These are phyloP conservation scores for Nomada hirtipes DNA, from an alignment of 2,888 invertebrate genomes.

Conservation along the genomic window DNA sequence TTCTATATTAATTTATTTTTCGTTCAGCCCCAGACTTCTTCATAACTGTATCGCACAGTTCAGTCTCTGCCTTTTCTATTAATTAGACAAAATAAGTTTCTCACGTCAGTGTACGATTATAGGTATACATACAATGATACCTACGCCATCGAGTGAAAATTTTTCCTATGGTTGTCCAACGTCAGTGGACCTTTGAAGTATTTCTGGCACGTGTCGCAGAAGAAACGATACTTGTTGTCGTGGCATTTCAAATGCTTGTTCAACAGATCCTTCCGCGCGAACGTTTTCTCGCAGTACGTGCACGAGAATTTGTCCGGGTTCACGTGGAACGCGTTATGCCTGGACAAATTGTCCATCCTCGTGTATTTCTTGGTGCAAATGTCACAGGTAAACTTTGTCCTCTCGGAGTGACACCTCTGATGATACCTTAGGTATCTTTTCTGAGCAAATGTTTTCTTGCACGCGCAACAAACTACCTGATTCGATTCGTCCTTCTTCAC, in stretches of 20 bases:
- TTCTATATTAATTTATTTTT: not conserved
- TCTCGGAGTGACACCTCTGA: slow-evolving; percentile 78
- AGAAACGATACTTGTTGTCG: slow-evolving; percentile 77
- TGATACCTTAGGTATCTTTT: slow-evolving; percentile 80
- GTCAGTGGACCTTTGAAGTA: slow-evolving; percentile 78
- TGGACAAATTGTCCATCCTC: slow-evolving; percentile 79
- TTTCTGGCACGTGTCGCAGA: slow-evolving; percentile 77
- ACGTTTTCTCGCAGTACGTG: slow-evolving; percentile 78
- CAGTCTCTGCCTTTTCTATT: not conserved
- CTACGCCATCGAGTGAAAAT: slow-evolving; percentile 21
- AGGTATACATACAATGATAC: not conserved
- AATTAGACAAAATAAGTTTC: not conserved
- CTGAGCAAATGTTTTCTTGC: slow-evolving; percentile 79
- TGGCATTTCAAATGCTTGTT: slow-evolving; percentile 81
- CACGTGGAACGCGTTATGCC: slow-evolving; percentile 80
- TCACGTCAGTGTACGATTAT: not conserved
- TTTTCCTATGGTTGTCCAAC: slow-evolving; percentile 75
- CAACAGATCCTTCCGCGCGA: slow-evolving; percentile 80
- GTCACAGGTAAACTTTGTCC: slow-evolving; percentile 78
- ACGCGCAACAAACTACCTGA: slow-evolving; percentile 79
- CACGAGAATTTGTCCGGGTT: slow-evolving; percentile 81
- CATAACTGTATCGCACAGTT: not conserved
- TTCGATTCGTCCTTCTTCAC: slow-evolving; percentile 73
- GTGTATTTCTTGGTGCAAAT: slow-evolving; percentile 81
- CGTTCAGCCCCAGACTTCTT: too few relatives aligned